Base-by-base conservation (phyloP, 2,888 invertebrate genomes). In the Sthenelais limicola region DNA sequence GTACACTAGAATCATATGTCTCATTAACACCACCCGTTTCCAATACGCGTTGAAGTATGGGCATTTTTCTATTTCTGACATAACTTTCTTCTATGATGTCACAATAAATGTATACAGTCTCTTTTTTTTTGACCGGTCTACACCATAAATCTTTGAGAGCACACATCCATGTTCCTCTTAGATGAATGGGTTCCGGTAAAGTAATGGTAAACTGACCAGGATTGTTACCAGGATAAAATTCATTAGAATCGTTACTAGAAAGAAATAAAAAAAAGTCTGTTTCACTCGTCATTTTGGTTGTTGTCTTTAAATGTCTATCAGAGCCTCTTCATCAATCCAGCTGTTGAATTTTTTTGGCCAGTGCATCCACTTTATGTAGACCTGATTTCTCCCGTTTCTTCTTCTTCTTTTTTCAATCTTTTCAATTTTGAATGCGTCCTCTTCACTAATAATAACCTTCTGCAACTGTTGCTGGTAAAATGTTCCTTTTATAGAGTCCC, bases 381-480 rank as follows among this genome's bases (percentile, higher is more conserved):
- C 48, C 49, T 68, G 26, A 4, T n/a, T 4, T n/a, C 32, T 30
- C 2, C 49, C 49, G 12, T 68, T 47, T 7, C 48, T 12, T 26
- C 43, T 30, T 30, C 4, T n/a, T 48, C 49, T 9, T 32, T 43
- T 48, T 33, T 48, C 18, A 4, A 48, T 5, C 26, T 68, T 48
- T 28, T 68, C 49, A 7, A 68, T 43, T 49, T 49, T 68, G 32
- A 48, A 68, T 4, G 30, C 2, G 32, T 30, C 49, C 18, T 49
- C 68, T 1, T 68, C 30, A 48, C 18, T n/a, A 18, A 66, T 43
- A 4, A 15, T 12, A 3, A 49, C 68, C 24, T 38, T 30, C 32
- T 68, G 68, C 12, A 68, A 26, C 32, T 68, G 21, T 24, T 68
- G 68, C n/a, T 47, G 47, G 49, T 68, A 68, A 30, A 68, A 68